These are phyloP conservation scores for Agapostemon virescens DNA, from an alignment of 2,888 invertebrate species.

Conservation along the genomic window DNA sequence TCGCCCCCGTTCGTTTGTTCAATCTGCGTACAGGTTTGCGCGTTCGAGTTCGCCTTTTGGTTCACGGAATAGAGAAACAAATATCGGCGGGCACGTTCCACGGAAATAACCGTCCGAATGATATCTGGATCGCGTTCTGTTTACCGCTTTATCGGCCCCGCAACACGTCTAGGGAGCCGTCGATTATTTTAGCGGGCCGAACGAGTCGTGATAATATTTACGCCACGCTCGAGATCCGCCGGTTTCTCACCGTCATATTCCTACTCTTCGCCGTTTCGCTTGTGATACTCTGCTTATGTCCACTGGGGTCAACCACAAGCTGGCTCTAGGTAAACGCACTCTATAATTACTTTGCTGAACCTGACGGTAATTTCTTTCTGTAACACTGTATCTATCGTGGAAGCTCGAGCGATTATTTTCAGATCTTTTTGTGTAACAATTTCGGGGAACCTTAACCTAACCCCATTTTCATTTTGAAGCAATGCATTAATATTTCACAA, in stretches of 20 bases:
- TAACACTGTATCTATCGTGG: too few species aligned
- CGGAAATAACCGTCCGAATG: conserved; percentile 31
- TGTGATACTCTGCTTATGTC: background rate
- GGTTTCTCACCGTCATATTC: too few species aligned
- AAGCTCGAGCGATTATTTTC: too few species aligned
- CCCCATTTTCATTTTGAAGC: too few species aligned
- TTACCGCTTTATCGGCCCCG: background rate
- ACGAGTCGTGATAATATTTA: conserved; percentile 8
- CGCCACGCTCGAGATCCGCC: background rate
- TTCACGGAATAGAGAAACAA: conserved; percentile 35
- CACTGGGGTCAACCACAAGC: background rate
- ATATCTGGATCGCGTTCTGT: conserved; percentile 38
- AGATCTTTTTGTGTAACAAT: too few species aligned
- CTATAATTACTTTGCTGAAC: too few species aligned
- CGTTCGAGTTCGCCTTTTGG: background rate
- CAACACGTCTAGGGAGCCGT: background rate
- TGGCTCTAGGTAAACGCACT: background rate
- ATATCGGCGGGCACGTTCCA: conserved; percentile 15
- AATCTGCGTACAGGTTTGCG: background rate
- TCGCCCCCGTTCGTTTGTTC: background rate
- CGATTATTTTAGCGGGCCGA: conserved; percentile 34
- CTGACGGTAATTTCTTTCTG: too few species aligned
- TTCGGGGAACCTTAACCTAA: too few species aligned
- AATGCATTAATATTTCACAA: too few species aligned
- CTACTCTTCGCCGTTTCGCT: too few species aligned